Conservation (phyloP, 1,140 invertebrate genomes). For the Aphelenchoides avenae region DNA sequence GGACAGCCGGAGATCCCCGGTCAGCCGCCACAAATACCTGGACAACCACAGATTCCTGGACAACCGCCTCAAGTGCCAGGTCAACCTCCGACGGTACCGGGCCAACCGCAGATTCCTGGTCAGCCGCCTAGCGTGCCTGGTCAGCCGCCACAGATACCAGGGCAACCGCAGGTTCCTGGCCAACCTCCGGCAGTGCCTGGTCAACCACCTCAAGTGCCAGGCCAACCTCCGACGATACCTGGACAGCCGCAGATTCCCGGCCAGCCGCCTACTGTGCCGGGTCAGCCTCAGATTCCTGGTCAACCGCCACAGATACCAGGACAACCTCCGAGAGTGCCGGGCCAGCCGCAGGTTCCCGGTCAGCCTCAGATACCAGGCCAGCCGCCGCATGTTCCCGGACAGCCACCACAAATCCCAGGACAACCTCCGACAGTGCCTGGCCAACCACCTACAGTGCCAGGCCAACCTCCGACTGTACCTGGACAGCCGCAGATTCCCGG, state of each 20-base stretch:
- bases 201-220: slow-evolving; percentile 11
- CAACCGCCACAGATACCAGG: neutral
- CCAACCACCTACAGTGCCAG: slow-evolving; percentile 5
- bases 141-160: too few relatives aligned
- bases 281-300: slow-evolving; percentile 5
- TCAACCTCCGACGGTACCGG: too few relatives aligned
- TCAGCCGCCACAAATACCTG: too few relatives aligned
- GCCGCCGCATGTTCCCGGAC: too few relatives aligned
- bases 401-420: slow-evolving; percentile 10
- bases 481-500: slow-evolving; percentile 8
- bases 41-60: too few relatives aligned
- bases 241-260: slow-evolving; percentile 8
- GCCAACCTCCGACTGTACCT: slow-evolving; percentile 6
- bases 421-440: slow-evolving; percentile 8
- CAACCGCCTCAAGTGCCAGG: slow-evolving; percentile 20
- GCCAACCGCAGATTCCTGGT: too few relatives aligned
- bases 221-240: slow-evolving; percentile 6
- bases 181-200: slow-evolving; percentile 5
- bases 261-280: slow-evolving; percentile 10
- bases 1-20: too few relatives aligned
- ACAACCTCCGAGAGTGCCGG: slow-evolving; percentile 6
- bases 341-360: neutral
- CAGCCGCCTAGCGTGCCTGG: slow-evolving; percentile 16
- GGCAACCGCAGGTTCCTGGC: too few relatives aligned
- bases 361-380: slow-evolving; percentile 5